A percentile compares a stretch with the other conserved stretches of the same genome.
Evolutionary conservation across 92 coral and sea anemone species (phyloP).

Genomic region (Pocillopora meandrina): DNA sequence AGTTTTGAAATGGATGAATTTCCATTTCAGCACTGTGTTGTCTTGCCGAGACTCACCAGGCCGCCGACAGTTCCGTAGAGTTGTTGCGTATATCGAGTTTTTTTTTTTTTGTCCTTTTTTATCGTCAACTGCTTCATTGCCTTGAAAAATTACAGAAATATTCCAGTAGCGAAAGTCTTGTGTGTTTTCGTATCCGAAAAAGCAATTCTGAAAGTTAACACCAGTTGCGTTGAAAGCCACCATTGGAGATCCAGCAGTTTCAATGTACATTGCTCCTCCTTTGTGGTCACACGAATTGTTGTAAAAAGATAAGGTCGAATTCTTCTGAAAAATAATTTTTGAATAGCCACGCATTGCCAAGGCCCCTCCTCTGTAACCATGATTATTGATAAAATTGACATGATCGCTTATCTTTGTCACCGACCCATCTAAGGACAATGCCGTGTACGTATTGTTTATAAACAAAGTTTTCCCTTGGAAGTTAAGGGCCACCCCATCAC

Average conservation of each 20-base stretch:
- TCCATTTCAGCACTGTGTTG: constrained; percentile 76
- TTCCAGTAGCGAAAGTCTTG: constrained; percentile 61
- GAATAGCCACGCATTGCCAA: constrained; percentile 82
- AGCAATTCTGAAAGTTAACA: constrained; percentile 63
- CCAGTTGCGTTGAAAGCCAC: constrained; percentile 79
- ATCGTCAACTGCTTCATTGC: constrained; percentile 52
- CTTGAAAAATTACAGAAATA: constrained; percentile 67
- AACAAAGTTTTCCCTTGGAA: constrained; percentile 49
- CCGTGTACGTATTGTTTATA: constrained; percentile 68
- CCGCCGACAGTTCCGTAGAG: constrained; percentile 75
- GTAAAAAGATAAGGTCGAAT: constrained; percentile 60
- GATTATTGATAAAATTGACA: constrained; percentile 67
- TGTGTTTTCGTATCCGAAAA: constrained; percentile 59
- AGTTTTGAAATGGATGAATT: constrained; percentile 58
- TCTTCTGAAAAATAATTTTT: constrained; percentile 48
- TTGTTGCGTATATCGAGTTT: constrained; percentile 84
- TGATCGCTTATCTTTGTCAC: constrained; percentile 49
- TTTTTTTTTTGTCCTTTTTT: constrained; percentile 33
- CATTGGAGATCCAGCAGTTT: constrained; percentile 85
- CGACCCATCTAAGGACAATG: constrained; percentile 81
- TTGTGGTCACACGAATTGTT: constrained; percentile 60
- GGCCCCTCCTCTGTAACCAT: constrained; percentile 89
- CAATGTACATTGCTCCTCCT: constrained; percentile 91
- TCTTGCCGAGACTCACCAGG: constrained; percentile 61
- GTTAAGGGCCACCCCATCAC: constrained; percentile 72